These are phyloP conservation scores for Troides oblongomaculatus DNA, from an alignment of 2,888 invertebrate genomes.

Conservation along the genomic window DNA sequence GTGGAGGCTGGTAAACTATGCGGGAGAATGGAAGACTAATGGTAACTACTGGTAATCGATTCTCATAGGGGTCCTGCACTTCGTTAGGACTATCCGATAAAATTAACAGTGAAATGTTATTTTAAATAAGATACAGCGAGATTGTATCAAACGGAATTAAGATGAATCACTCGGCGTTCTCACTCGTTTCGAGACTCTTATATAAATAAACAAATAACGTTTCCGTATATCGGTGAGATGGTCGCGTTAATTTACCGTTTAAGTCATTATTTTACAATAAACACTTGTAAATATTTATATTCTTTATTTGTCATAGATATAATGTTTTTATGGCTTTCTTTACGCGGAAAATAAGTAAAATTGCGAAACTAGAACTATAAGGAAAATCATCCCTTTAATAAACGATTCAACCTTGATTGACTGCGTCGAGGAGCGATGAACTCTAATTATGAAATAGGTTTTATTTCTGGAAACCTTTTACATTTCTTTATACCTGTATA, in stretches of 20 bases:
- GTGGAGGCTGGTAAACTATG: constrained; percentile 51
- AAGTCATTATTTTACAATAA: background rate
- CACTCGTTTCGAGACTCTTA: constrained; percentile 37
- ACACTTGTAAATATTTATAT: background rate
- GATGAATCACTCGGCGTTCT: constrained; percentile 55
- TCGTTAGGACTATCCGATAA: constrained; percentile 39
- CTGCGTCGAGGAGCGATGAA: constrained; percentile 62
- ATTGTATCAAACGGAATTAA: constrained; percentile 34
- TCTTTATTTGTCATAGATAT: background rate
- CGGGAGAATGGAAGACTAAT: constrained; percentile 54
- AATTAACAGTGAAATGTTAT: constrained; percentile 9
- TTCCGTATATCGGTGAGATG: constrained; percentile 39
- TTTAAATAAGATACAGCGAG: constrained; percentile 3
- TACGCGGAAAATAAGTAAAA: background rate
- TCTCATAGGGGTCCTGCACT: constrained; percentile 56
- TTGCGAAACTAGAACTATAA: background rate
- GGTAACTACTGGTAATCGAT: constrained; percentile 46
- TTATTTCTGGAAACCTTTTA: constrained; percentile 20
- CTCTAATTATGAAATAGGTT: constrained; percentile 35
- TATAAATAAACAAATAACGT: constrained; percentile 57
- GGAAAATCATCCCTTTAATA: constrained; percentile 42
- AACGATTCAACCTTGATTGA: constrained; percentile 67
- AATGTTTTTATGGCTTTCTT: background rate
- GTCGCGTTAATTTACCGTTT: background rate
- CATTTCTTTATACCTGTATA: background rate